These are phyloP conservation scores for Lasioglossum marginatum DNA, from an alignment of 2,888 invertebrate genomes.

Conservation along the genomic window DNA sequence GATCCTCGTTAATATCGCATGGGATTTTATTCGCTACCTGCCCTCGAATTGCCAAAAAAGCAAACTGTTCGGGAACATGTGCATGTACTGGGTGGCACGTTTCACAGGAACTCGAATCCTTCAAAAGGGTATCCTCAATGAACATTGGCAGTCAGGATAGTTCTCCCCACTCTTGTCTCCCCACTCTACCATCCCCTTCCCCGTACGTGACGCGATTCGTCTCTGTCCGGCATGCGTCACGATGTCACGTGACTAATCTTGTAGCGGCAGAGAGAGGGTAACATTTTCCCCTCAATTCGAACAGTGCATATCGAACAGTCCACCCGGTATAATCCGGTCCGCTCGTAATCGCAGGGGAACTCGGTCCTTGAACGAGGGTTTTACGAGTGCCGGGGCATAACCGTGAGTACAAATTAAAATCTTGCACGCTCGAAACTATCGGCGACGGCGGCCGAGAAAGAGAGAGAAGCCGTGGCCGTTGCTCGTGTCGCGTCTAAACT, in stretches of 20 bases:
- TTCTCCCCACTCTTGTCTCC: background rate
- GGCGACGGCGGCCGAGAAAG: conserved; percentile 40
- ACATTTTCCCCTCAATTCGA: too few species aligned
- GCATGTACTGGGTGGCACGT: conserved; percentile 25
- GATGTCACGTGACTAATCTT: too few species aligned
- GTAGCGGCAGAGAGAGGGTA: background rate
- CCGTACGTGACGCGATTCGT: too few species aligned
- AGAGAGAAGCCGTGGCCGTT: background rate
- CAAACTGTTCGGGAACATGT: conserved; percentile 36
- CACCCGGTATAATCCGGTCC: conserved; percentile 31
- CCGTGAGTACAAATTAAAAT: conserved; percentile 59
- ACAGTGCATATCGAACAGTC: background rate
- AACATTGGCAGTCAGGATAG: background rate
- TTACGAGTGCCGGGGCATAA: conserved; percentile 56
- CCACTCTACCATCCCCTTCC: too few species aligned
- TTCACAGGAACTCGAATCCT: background rate
- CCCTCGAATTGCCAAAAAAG: conserved; percentile 45
- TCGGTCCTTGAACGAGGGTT: conserved; percentile 41
- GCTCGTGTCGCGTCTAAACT: conserved; percentile 23
- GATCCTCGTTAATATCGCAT: conserved; percentile 51
- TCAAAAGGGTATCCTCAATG: background rate
- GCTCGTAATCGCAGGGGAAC: conserved; percentile 48
- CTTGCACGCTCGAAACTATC: conserved; percentile 53
- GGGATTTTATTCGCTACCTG: conserved; percentile 55
- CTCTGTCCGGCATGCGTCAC: too few species aligned